Evolutionary conservation across 2,888 invertebrate genomes (phyloP), one percentile per base, ranked within the genome.

Genomic region (Meghimatium bilineatum): DNA sequence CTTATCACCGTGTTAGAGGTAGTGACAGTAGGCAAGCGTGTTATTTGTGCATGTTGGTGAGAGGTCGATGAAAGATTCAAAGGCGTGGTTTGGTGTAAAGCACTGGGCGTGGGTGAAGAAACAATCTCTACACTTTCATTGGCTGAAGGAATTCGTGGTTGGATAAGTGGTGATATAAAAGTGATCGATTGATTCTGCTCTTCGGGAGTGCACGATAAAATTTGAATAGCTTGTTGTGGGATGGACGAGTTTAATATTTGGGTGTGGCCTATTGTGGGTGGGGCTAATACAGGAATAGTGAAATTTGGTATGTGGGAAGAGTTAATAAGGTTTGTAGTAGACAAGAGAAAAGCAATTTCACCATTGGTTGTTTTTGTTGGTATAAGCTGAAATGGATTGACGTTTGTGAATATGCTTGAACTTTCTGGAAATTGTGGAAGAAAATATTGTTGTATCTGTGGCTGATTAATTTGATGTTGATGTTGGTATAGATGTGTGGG

Each of bases 341-440:
- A 82, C 63, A 82, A n/a, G 34, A 82, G 34, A n/a, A 71, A 66
- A 32, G 76, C 82, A 23, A 67, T 76, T 1, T 82, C 82, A 1
- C 82, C 83, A 52, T 34, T 83, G 1, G 71, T 36, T 36, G 77
- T 78, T 38, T 69, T 77, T 17, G 77, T 77, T 17, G 83, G 83
- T 10, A 83, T 69, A 34, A 83, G 74, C 14, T 83, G 83, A 1
- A 83, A 38, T 17, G 44, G 75, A 29, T 76, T 82, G 0, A 67
- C 14, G 36, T 38, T 77, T 34, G 76, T 49, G 34, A 77, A 67
- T 10, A 83, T 14, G n/a, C 14, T 44, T 0, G 76, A 49, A 12
- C 44, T 56, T 0, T 76, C 83, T 12, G 67, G 66, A 10, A 44
- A 32, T 36, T 52, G 66, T 0, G 17, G 49, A 34, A 38, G 75